These are phyloP conservation scores for Neoaliturus tenellus DNA, from an alignment of 2,888 invertebrate genomes.

Conservation along the genomic window DNA sequence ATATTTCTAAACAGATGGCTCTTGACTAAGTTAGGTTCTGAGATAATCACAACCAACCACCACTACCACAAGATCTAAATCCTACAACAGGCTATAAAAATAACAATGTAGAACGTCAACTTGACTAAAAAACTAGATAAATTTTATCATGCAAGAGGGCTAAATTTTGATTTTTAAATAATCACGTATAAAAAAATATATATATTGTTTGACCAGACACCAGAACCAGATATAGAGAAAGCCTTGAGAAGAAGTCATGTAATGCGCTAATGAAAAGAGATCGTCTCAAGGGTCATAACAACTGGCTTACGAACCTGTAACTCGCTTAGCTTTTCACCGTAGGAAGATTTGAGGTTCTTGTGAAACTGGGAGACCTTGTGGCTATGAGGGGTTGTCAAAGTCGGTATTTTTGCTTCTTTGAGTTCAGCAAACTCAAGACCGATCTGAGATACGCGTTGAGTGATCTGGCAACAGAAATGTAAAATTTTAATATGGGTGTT, in stretches of 20 bases:
- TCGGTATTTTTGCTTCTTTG: constrained; percentile 94
- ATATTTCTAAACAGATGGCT: no score
- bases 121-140: no score
- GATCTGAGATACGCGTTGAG: constrained; percentile 79
- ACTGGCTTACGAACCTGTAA: constrained; percentile 83
- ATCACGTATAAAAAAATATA: no score
- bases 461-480: constrained; percentile 73
- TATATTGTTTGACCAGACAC: no score
- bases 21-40: no score
- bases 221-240: no score
- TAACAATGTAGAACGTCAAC: no score
- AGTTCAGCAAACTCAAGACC: constrained; percentile 88
- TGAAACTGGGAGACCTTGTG: constrained; percentile 97
- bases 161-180: no score
- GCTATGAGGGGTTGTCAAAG: constrained; percentile 90
- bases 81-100: no score
- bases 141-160: no score
- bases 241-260: not conserved
- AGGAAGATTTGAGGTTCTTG: constrained; percentile 92
- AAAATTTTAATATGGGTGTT: not conserved
- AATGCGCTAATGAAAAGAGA: not conserved
- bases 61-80: no score
- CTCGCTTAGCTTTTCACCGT: constrained; percentile 89
- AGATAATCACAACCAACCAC: no score
- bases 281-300: not conserved